Conservation (phyloP, 2,797 vertebrate species). For the Ctenosaura bakeri region DNA sequence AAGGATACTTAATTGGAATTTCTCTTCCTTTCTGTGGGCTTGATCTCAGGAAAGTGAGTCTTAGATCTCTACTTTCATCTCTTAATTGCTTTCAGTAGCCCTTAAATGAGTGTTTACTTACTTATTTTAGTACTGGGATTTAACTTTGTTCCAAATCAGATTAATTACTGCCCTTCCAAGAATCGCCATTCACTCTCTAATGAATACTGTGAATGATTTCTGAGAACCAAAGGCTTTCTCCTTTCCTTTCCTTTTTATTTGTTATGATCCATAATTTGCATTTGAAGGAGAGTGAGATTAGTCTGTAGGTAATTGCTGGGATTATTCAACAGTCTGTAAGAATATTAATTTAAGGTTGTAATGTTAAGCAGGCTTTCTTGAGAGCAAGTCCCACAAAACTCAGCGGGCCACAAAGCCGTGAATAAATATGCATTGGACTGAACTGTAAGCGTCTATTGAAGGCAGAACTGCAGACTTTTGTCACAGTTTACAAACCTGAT, state of each 20-base stretch:
- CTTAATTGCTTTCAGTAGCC: background rate
- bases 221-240: background rate
- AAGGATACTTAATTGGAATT: background rate
- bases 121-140: background rate
- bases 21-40: background rate
- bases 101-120: background rate
- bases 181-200: background rate
- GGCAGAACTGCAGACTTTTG: constrained; percentile 22
- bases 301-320: background rate
- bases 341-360: background rate
- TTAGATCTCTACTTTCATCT: background rate
- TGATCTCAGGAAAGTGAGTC: background rate
- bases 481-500: constrained; percentile 24
- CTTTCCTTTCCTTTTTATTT: background rate
- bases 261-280: background rate
- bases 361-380: background rate
- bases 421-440: background rate
- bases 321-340: background rate
- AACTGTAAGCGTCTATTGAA: background rate
- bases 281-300: background rate
- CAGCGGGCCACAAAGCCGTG: background rate
- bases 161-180: background rate
- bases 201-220: constrained; percentile 11
- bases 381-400: background rate
- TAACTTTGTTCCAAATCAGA: background rate